phyloP scores from a whole-genome alignment of 2,113 vertebrate genomes.

The Ammodytes dubius region DNA sequence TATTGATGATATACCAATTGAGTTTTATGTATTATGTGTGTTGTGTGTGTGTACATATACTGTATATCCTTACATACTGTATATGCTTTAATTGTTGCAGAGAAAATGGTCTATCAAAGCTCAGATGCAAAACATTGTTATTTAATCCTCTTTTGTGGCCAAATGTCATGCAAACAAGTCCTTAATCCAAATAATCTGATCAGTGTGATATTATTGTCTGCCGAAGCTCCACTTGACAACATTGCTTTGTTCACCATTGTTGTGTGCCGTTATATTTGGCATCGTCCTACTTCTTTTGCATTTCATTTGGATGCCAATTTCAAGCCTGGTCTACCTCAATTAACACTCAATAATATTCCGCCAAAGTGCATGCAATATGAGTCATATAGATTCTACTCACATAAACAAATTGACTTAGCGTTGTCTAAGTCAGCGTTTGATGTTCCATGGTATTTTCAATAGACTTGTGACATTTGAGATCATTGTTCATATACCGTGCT shows the following conservation, averaged over 20 bases:
- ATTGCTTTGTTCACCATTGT: slow-evolving; percentile 13
- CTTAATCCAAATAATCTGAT: slow-evolving; percentile 69
- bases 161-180: slow-evolving; percentile 51
- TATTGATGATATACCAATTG: no score
- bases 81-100: no score
- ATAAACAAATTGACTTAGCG: not conserved
- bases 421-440: not conserved
- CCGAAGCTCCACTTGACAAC: slow-evolving; percentile 30
- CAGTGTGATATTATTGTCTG: slow-evolving; percentile 27
- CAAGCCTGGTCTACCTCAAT: not conserved
- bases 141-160: slow-evolving; percentile 39
- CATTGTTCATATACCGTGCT: not conserved
- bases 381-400: not conserved
- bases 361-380: not conserved
- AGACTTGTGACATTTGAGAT: not conserved
- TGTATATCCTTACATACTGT: no score
- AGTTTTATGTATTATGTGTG: no score
- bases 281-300: no score
- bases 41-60: no score
- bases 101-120: not conserved
- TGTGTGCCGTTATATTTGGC: not conserved
- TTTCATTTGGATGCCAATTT: not conserved
- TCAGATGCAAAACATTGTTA: not conserved
- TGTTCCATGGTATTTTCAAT: not conserved
- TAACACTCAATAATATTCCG: not conserved